Percentiles rank a stretch among this genome's conserved stretches.
Conservation (phyloP, 2,113 vertebrate genomes). For the Rostratula benghalensis region DNA sequence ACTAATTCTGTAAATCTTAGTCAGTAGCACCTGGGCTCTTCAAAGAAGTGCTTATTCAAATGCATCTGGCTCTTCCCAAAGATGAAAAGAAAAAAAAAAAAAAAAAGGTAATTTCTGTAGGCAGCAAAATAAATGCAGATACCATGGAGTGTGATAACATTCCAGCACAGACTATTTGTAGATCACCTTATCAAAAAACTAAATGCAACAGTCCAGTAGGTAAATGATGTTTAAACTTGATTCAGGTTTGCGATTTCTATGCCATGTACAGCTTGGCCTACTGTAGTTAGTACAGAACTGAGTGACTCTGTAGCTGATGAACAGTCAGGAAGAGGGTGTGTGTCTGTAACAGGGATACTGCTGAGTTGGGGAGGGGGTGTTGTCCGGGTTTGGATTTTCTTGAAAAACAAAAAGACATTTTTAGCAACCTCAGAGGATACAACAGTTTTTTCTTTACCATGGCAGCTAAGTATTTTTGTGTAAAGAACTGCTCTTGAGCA, state of each 20-base stretch:
- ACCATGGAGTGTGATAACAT: neutral
- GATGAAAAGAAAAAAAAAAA: neutral
- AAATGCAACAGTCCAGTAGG: neutral
- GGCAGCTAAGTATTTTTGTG: neutral
- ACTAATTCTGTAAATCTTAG: neutral
- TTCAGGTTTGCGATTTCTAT: neutral
- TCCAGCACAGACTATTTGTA: neutral
- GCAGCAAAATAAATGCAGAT: neutral
- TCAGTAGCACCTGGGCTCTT: slow-evolving; percentile 20
- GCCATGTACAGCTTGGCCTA: neutral
- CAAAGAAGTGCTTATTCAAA: slow-evolving; percentile 3
- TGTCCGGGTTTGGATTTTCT: too few relatives aligned
- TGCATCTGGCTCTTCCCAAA: neutral
- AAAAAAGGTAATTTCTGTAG: neutral
- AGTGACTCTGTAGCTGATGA: neutral
- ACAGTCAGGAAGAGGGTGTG: neutral
- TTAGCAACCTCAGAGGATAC: neutral
- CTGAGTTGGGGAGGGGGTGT: neutral
- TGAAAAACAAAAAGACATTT: neutral
- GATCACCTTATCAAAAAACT: neutral
- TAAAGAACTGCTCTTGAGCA: neutral
- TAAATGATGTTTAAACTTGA: neutral
- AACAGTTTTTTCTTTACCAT: neutral
- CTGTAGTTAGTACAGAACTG: neutral
- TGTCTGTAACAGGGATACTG: neutral